These are phyloP conservation scores for Muscicapa adusta DNA, from an alignment of 2,113 vertebrate species.

Conservation along the genomic window DNA sequence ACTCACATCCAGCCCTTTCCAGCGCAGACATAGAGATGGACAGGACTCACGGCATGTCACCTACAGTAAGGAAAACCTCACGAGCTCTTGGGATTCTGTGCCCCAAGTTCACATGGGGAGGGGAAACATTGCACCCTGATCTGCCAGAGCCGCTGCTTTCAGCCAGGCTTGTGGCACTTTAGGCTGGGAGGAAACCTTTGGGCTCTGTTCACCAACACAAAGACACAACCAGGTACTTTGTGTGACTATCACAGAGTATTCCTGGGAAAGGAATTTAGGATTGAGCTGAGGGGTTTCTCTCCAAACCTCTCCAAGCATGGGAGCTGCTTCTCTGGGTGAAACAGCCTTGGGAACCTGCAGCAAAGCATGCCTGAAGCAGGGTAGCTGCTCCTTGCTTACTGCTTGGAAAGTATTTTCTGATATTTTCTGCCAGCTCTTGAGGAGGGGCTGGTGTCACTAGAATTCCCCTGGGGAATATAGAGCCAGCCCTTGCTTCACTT, in stretches of 20 bases:
- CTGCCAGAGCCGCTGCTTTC: background rate
- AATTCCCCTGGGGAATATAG: background rate
- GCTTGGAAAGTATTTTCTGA: background rate
- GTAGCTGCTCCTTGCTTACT: background rate
- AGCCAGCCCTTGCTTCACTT: background rate
- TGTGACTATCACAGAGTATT: background rate
- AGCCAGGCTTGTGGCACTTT: background rate
- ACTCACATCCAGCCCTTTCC: background rate
- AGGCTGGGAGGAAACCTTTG: background rate
- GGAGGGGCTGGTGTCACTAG: background rate
- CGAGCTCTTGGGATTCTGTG: background rate
- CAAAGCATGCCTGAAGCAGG: background rate
- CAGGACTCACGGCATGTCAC: fast-evolving
- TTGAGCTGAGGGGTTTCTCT: background rate
- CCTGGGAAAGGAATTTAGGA: background rate
- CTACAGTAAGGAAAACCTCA: background rate
- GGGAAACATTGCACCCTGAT: fast-evolving
- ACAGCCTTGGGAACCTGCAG: background rate
- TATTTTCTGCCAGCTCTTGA: background rate
- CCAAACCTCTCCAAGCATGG: background rate
- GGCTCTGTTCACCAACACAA: fast-evolving
- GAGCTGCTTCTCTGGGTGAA: background rate
- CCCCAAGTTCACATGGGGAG: background rate
- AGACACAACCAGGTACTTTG: background rate
- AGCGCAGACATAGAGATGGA: background rate